A percentile compares a stretch with the other conserved stretches of the same genome.
These are phyloP conservation scores for Aegotheles bennettii DNA, from an alignment of 2,113 vertebrate genomes.

Conservation along the genomic window DNA sequence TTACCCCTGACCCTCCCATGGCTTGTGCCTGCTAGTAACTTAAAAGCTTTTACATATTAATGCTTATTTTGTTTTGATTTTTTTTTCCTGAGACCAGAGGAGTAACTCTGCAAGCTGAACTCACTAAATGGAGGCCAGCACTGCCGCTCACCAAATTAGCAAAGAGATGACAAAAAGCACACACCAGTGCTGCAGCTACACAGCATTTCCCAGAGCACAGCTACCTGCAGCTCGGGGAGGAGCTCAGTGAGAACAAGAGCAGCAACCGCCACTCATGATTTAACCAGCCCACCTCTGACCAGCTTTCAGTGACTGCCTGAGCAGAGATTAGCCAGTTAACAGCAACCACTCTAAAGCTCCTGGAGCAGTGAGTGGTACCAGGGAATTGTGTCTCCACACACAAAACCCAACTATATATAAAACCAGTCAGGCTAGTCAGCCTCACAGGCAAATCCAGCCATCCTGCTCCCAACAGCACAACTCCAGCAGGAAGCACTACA, in stretches of 20 bases:
- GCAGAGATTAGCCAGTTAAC: not conserved
- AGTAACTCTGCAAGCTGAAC: not conserved
- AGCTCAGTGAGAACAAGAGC: not conserved
- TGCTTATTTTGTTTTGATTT: not conserved
- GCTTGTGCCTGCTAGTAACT: not conserved
- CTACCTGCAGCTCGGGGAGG: rapidly evolving
- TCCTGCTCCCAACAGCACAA: not conserved
- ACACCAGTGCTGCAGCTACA: not conserved
- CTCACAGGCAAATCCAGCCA: not conserved
- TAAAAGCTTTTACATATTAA: not conserved
- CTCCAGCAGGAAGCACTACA: rapidly evolving
- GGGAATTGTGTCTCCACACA: not conserved
- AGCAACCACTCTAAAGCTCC: not conserved
- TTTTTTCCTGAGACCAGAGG: not conserved
- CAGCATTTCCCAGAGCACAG: not conserved
- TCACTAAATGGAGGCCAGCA: not conserved
- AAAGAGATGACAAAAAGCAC: not conserved
- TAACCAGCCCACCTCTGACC: not conserved
- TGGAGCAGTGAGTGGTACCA: not conserved
- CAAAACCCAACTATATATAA: not conserved
- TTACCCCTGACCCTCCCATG: not conserved
- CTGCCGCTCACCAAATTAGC: not conserved
- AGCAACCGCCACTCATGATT: not conserved
- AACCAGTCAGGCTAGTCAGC: not conserved
- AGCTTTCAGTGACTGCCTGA: not conserved